These are phyloP conservation scores for Drosophila pandora DNA, from an alignment of 1,140 invertebrate species.

Conservation along the genomic window DNA sequence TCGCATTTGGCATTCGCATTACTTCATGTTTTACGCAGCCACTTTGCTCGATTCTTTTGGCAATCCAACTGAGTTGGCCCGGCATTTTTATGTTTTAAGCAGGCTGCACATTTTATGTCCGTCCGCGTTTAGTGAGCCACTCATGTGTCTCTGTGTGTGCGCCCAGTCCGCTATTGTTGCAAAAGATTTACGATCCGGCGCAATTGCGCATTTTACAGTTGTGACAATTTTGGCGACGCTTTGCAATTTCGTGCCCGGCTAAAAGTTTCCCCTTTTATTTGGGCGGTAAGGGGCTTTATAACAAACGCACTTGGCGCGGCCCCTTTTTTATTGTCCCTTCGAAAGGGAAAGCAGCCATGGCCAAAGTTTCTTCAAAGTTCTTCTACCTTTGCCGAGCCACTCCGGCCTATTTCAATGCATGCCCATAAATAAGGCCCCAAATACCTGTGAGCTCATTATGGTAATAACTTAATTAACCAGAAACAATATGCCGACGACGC, in stretches of 20 bases:
- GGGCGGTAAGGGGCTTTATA: slow-evolving; percentile 49
- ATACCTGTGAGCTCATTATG: slow-evolving; percentile 80
- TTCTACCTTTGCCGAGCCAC: slow-evolving; percentile 57
- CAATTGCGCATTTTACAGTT: slow-evolving; percentile 81
- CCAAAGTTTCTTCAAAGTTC: slow-evolving; percentile 63
- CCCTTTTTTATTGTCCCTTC: slow-evolving; percentile 39
- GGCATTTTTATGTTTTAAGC: slow-evolving; percentile 78
- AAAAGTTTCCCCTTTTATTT: slow-evolving; percentile 23
- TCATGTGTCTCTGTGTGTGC: slow-evolving; percentile 33
- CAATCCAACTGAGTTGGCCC: slow-evolving; percentile 49
- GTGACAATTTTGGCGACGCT: slow-evolving; percentile 78
- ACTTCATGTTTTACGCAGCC: slow-evolving; percentile 78
- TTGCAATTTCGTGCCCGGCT: slow-evolving; percentile 58
- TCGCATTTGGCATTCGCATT: slow-evolving; percentile 76
- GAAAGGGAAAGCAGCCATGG: slow-evolving; percentile 31
- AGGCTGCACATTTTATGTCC: slow-evolving; percentile 76
- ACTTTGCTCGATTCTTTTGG: slow-evolving; percentile 64
- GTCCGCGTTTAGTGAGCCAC: slow-evolving; percentile 74
- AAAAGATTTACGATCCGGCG: slow-evolving; percentile 76
- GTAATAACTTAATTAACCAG: slow-evolving; percentile 82
- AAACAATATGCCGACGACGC: slow-evolving; percentile 73
- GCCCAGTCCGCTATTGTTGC: slow-evolving; percentile 58
- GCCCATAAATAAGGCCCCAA: slow-evolving; percentile 70
- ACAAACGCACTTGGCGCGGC: slow-evolving; percentile 63
- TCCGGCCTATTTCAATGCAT: slow-evolving; percentile 49